Evolutionary conservation across 1,140 invertebrate genomes (phyloP), one percentile per base, ranked within the genome.

Genomic region (Bradynema listronoti): DNA sequence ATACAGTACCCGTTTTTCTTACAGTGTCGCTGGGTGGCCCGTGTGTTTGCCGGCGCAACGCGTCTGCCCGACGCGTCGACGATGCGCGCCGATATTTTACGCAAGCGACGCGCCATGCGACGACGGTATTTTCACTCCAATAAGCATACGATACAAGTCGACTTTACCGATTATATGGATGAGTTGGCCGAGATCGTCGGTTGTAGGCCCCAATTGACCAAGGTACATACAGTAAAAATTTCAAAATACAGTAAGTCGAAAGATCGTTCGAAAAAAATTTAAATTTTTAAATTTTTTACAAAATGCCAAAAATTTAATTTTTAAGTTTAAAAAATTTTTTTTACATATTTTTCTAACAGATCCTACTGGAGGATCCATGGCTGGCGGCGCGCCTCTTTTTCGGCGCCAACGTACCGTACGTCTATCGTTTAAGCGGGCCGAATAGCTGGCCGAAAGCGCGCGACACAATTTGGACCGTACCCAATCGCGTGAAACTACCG

Each of bases 101-200:
- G 58, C 0, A 81, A 79, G 51, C 24, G 56, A 6, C 16, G 51
- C 29, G 19, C 39, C 1, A 54, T 50, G 24, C 45, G 61, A 25
- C 49, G 71, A 49, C 74, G 74, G 25, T 69, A 69, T 41, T 65
- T 59, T 29, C 41, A 32, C n/a, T 68, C 65, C 9, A 32, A 61
- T 7, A 71, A 71, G 30, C 65, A 70, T 34, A 66, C 65, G 9
- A 46, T 67, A 29, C 39, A 81, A 65, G 80, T 81, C 0, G 77
- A 81, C 58, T 81, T 65, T 41, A 65, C 81, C 1, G 42, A 61
- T 4, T 82, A 79, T 68, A 77, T 81, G 77, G 81, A 83, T 59
- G 78, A 81, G 56, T 34, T 83, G 4, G 81, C 81, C 0, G 69
- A 73, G 14, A 4, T 78, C 19, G 65, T 80, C 43, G 80, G 80